Percentiles rank a stretch among this genome's conserved stretches.
Conservation (phyloP, 2,113 vertebrate species). For the Ptilorrhoa leucosticta region DNA sequence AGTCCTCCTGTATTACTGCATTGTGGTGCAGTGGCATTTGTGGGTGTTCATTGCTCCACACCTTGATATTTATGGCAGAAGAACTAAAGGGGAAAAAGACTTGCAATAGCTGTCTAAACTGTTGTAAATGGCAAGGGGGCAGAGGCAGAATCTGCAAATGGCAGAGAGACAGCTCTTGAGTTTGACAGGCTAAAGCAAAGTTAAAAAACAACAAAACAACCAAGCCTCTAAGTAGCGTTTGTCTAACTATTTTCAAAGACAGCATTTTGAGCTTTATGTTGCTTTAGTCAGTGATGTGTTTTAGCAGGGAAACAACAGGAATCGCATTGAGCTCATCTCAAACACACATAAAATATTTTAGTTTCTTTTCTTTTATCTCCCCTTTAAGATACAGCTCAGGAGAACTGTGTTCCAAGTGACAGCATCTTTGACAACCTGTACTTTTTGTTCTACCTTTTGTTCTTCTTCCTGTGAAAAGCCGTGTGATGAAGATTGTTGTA, state of each 20-base stretch:
- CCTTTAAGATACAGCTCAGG: slow-evolving; percentile 45
- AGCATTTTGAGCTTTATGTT: slow-evolving; percentile 46
- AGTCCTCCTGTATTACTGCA: neutral
- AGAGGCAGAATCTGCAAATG: neutral
- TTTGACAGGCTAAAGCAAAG: slow-evolving; percentile 48
- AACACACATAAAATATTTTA: slow-evolving; percentile 63
- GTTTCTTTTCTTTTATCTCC: slow-evolving; percentile 61
- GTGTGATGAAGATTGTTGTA: slow-evolving; percentile 21
- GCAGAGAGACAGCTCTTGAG: neutral
- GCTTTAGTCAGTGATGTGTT: slow-evolving; percentile 59
- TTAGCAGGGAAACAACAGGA: slow-evolving; percentile 59
- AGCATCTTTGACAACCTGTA: slow-evolving; percentile 55
- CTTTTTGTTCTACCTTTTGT: slow-evolving; percentile 61
- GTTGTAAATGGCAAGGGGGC: neutral
- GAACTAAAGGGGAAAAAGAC: neutral
- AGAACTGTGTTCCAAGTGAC: slow-evolving; percentile 56
- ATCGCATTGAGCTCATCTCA: slow-evolving; percentile 2
- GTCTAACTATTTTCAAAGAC: slow-evolving; percentile 63
- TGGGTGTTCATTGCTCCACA: neutral
- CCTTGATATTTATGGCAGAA: neutral
- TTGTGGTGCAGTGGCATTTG: neutral
- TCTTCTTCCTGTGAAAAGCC: slow-evolving; percentile 22
- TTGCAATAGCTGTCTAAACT: neutral
- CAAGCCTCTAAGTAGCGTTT: slow-evolving; percentile 33
- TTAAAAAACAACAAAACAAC: slow-evolving; percentile 18